Evolutionary conservation across 2,888 invertebrate species (phyloP), one percentile per base, ranked within the genome.

Genomic region (Leucoptera coffeella): DNA sequence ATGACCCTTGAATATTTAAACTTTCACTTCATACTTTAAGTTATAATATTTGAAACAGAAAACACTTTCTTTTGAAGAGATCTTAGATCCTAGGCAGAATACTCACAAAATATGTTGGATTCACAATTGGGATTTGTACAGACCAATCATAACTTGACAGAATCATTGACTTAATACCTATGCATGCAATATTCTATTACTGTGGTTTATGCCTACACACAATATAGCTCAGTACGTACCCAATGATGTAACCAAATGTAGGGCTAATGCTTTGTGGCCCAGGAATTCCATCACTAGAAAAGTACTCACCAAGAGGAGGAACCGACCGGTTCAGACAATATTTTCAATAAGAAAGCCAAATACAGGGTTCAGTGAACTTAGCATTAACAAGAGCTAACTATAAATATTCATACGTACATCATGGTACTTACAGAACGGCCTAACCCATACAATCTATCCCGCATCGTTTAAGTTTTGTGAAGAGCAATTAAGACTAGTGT

Each of bases 401-500:
- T 50, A 69, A 71, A 65, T 62, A 56, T 65, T 67, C 65, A 78
- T 78, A 78, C 78, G 77, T 78, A 78, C 78, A 78, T 77, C 75
- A 69, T 71, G 75, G 78, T 79, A 80, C 79, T 80, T 78, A 80
- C 79, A 78, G 76, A 73, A 74, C 72, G 59, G 73, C 73, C 74
- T 74, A 78, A 78, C 74, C 72, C 75, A 76, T 77, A 76, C 77
- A 76, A 65, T 69, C 77, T 78, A 78, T 78, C 78, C 78, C 78
- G 77, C 78, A 78, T 78, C 76, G 69, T 69, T 75, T 71, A 72
- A 65, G 64, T 65, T 60, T 72, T 69, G 71, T 72, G 72, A 69
- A 69, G 72, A 64, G 62, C 65, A 65, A 67, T 64, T 54, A 72
- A 71, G 64, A 71, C 62, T 71, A 71, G 64, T 67, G 72, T 64